Evolutionary conservation across 2,113 vertebrate species (phyloP), one percentile per base, ranked within the genome.

Genomic region (Cavia aperea): DNA sequence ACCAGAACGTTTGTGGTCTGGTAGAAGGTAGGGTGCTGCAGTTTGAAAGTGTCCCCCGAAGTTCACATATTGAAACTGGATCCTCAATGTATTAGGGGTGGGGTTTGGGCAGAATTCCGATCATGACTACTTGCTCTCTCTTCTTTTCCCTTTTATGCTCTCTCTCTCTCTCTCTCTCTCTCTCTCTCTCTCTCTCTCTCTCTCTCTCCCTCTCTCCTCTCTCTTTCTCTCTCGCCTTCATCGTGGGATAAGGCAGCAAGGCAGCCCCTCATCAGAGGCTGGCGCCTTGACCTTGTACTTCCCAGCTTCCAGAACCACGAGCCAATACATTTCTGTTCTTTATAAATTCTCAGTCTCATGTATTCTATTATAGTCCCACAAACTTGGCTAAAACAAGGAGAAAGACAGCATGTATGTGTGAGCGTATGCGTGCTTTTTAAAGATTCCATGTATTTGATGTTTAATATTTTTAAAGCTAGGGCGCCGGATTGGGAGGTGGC

Each of bases 391-490:
- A 78, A n/a, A 39, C n/a, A 43, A 12, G 6, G 15, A 87, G 33
- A 43, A 77, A 51, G 46, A 63, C 36, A 49, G 49, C 2, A 12
- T 49, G 15, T n/a, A 5, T 83, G 19, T 54, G 36, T 54, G 63
- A 66, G 7, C 73, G 31, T 36, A 2, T 65, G 16, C 33, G 14
- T 84, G 13, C 13, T 54, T 65, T 75, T 81, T 8, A 46, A 66
- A 65, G 1, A 70, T 82, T 92, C 78, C 39, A 62, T 33, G 23
- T 83, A 43, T 84, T 92, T 72, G 19, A 90, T 84, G 39, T 81
- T 92, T 63, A 81, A 8, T 73, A 7, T 65, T 90, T 95, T 85
- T 65, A 81, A 83, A 95, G 13, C n/a, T 81, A 36, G 73, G 18
- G 5, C 83, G 5, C 46, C 51, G 68, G 54, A 31, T 5, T 86